Conservation (phyloP, 2,888 invertebrate genomes). For the Aporophyla lueneburgensis region DNA sequence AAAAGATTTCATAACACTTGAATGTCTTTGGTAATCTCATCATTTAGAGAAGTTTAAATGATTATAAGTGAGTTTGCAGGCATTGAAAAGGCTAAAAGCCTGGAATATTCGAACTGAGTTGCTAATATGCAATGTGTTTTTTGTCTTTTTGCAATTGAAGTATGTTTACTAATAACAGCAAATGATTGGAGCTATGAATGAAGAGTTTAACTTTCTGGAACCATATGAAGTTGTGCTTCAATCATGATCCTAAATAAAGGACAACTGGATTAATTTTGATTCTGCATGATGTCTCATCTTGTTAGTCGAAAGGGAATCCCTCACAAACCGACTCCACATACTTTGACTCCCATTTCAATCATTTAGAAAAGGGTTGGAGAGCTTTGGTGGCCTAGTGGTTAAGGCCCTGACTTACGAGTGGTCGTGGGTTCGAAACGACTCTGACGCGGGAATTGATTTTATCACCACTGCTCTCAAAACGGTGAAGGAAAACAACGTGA, state of each 20-base stretch:
- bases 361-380: background rate
- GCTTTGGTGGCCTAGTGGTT: background rate
- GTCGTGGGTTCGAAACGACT: no score
- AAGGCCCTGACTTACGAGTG: no score
- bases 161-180: constrained; percentile 62
- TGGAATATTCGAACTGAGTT: constrained; percentile 56
- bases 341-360: background rate
- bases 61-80: constrained; percentile 31
- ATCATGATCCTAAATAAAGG: background rate
- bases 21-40: background rate
- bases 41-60: background rate
- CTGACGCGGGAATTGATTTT: no score
- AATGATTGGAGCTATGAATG: constrained; percentile 44
- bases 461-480: no score
- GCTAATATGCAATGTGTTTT: constrained; percentile 63
- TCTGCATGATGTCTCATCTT: constrained; percentile 8
- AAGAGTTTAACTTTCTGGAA: constrained; percentile 46
- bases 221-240: constrained; percentile 9
- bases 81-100: constrained; percentile 58
- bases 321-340: background rate
- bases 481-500: no score
- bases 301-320: background rate
- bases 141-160: constrained; percentile 67
- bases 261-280: background rate
- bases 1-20: background rate